Base-by-base conservation (phyloP, 1,140 invertebrate genomes). In the Drosophila lacertosa region DNA sequence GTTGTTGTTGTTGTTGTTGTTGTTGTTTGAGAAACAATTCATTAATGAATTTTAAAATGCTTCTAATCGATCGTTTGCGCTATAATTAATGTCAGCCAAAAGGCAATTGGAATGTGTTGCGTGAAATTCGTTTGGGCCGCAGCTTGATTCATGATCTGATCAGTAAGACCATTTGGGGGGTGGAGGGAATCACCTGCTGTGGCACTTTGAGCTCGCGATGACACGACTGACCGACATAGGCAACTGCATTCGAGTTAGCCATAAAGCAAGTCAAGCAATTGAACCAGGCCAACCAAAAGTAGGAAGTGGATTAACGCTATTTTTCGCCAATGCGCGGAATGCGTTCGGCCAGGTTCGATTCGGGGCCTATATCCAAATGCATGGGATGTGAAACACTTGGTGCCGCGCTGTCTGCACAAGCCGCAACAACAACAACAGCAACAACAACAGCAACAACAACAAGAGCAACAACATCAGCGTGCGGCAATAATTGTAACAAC, bases 21-120 rank as follows among this genome's bases (percentile, higher is more conserved):
- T 72, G 55, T 32, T 84, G 77, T 88, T 88, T 82, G 74, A 75
- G 82, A 73, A 88, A 71, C 82, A 78, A 88, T 88, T 88, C 82
- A 88, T 88, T 88, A 88, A 88, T 88, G 82, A 88, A 82, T 88
- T 82, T 78, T 68, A 82, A 88, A 88, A 88, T 82, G 82, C 77
- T 77, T 69, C 74, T 88, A 88, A 88, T 88, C 77, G 82, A 88
- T 88, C 82, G 82, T 88, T 88, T 88, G 77, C 77, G 78, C 82
- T 77, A 88, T 80, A 88, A 88, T 88, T 88, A 88, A 88, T 89
- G 82, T 88, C 82, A 88, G 82, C 44, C 32, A 2, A 37, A 55
- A 20, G 70, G 77, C 82, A 74, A 88, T 88, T 78, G 82, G 82
- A 77, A 88, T 88, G 82, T 88, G 82, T 71, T 62, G 75, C 63